Base-by-base conservation (phyloP, 2,113 vertebrate genomes). In the Apistogramma diplotaenia region DNA sequence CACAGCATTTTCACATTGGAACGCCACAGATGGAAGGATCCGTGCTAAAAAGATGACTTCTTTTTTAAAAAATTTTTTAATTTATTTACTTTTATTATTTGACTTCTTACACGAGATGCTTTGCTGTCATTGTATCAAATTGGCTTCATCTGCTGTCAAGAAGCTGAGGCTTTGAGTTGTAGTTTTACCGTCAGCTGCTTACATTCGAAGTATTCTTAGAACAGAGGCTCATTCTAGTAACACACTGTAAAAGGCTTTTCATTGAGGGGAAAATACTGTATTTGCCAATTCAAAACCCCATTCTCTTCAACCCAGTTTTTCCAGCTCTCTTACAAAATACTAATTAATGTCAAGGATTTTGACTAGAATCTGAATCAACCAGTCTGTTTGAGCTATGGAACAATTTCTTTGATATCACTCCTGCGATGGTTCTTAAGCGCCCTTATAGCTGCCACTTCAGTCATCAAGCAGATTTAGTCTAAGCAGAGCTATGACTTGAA, bases 1-100 rank as follows among this genome's bases (percentile, higher is more conserved):
- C 85, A 67, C 72, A 56, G 76, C 78, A 27, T 25, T 83, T 89
- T 67, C 59, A 65, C 15, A 56, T 33, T 54, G 76, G 74, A 82
- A 58, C 54, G 4, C 25, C 6, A 11, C 31, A 78, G 72, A 91
- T 85, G 62, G 87, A 87, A 88, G 76, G 70, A 75, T 86, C 55
- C 21, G 27, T 3, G 33, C 43, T 61, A 81, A 49, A 76, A 46
- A 51, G 61, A 71, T 29, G 9, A 60, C 83, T 72, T 79, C 65
- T 27, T 15, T n/a, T n/a, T n/a, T n/a, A n/a, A n/a, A n/a, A n/a
- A n/a, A n/a, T n/a, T n/a, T n/a, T n/a, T n/a, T n/a, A n/a, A n/a
- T n/a, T n/a, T n/a, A n/a, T n/a, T n/a, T n/a, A n/a, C n/a, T n/a
- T n/a, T n/a, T n/a, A n/a, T n/a, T n/a, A n/a, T n/a, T n/a, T 29